Evolutionary conservation across 2,888 invertebrate genomes (phyloP), one percentile per base, ranked within the genome.

Genomic region (Sarcophaga variegata): DNA sequence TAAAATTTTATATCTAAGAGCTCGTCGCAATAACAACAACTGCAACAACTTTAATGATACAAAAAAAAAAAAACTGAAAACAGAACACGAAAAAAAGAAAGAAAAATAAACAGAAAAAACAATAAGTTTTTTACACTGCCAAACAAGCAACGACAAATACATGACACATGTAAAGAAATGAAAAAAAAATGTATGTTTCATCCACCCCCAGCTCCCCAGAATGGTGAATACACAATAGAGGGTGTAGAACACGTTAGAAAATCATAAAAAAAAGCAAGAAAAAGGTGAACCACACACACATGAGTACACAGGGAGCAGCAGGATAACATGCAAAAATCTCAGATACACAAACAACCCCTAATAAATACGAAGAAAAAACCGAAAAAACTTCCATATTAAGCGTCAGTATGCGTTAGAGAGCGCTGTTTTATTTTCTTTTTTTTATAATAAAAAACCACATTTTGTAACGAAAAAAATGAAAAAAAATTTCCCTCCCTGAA

Each of bases 1-100:
- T 90, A 90, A 90, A 91, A 84, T 66, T 71, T 22, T 78, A 80
- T 81, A 85, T 70, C 80, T 62, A 60, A 75, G 69, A 47, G 54
- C 17, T 54, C 17, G 12, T 54, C 12, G 12, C 4, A 37, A 8
- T 1, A 37, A 37, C 5, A 37, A 49, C 14, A 49, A 49, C 49
- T 49, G 14, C 49, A 14, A 54, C 54, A 54, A 54, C 54, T 14
- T 14, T 54, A 14, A 54, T 54, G 17, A 54, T 25, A 70, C 59
- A 67, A 14, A 20, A 25, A 70, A 69, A 76, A 83, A 85, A 70
- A 11, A 62, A 20, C 20, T 20, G 20, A 49, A 49, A 49, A 49
- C 14, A 49, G 49, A 49, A 69, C 14, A 77, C 70, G n/a, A 45
- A 85, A 45, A 59, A 60, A 49, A 45, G 79, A 85, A 75, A 88